phyloP scores from a whole-genome alignment of 2,888 invertebrate genomes.

The Stenichneumon culpator region DNA sequence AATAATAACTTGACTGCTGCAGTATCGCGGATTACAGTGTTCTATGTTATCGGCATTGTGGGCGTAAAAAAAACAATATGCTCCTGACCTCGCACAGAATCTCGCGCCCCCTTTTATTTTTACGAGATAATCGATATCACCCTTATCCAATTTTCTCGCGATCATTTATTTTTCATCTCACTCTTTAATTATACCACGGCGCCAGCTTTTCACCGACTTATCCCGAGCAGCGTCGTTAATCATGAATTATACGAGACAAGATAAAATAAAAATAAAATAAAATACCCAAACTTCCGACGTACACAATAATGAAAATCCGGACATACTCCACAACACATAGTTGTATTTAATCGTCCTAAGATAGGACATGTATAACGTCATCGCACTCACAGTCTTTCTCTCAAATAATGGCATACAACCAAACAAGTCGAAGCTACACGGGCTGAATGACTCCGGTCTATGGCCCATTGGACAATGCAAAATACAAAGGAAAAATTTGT shows the following conservation, averaged over 20 bases:
- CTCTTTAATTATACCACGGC: not conserved
- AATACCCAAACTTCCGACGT: no score
- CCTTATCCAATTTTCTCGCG: constrained; percentile 4
- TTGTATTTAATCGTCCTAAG: no score
- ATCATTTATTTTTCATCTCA: not conserved
- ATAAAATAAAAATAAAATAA: no score
- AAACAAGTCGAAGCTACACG: no score
- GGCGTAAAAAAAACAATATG: not conserved
- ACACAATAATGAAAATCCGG: no score
- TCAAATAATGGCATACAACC: no score
- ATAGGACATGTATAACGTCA: no score
- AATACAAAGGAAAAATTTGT: not conserved
- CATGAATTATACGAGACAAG: not conserved
- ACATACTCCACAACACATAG: no score
- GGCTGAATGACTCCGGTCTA: not conserved
- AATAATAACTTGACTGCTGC: constrained; percentile 10
- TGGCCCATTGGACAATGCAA: no score
- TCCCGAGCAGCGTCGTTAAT: constrained; percentile 11
- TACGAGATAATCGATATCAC: constrained; percentile 1
- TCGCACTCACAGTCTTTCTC: no score
- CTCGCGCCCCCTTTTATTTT: not conserved
- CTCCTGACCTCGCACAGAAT: not conserved
- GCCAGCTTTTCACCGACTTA: not conserved
- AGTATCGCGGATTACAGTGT: constrained; percentile 7
- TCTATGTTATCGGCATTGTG: not conserved